phyloP scores from a whole-genome alignment of 2,888 invertebrate genomes.

The Pristionchus japonicus region DNA sequence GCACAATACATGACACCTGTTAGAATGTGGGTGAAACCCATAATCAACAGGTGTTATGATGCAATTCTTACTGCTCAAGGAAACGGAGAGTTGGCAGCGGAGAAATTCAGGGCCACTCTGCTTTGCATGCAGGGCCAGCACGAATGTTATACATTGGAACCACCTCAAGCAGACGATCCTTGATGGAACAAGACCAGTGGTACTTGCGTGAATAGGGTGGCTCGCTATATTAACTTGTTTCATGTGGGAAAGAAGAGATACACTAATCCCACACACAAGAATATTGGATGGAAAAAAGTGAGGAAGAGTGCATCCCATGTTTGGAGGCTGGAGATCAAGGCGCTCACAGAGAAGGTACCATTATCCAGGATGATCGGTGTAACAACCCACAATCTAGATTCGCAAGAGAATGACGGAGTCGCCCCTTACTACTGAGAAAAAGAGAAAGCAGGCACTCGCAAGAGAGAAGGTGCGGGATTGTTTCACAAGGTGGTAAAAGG shows the following conservation, averaged over 20 bases:
- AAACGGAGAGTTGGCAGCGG: not conserved
- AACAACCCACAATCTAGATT: not conserved
- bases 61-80: not conserved
- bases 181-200: not conserved
- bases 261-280: not conserved
- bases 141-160: not conserved
- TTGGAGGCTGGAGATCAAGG: not conserved
- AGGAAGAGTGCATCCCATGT: not conserved
- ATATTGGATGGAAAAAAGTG: not conserved
- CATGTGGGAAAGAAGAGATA: not conserved
- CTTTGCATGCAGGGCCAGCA: not conserved
- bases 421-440: not conserved
- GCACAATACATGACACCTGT: not conserved
- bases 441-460: not conserved
- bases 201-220: not conserved
- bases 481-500: no score
- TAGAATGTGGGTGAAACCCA: not conserved
- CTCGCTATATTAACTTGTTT: not conserved
- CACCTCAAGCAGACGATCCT: not conserved
- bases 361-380: not conserved
- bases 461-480: not conserved
- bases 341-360: not conserved
- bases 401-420: not conserved
- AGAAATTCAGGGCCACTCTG: not conserved
- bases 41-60: conserved; percentile 19